Base-by-base conservation (phyloP, 2,888 invertebrate species). In the Pterostichus madidus region DNA sequence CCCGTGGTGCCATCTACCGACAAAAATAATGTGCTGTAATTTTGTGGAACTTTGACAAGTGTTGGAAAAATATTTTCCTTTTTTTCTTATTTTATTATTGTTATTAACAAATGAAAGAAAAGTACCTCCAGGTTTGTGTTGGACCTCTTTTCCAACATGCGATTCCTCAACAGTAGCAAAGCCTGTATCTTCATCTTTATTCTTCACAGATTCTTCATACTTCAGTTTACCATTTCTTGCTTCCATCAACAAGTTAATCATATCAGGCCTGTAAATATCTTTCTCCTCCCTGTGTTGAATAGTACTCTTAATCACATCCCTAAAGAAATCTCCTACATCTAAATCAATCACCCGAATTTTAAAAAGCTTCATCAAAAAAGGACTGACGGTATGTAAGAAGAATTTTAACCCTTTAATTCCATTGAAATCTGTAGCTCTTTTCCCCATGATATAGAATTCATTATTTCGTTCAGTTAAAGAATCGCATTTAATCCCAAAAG, bases 241-340 rank as follows among this genome's bases (percentile, higher is more conserved):
- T 85, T 92, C 90, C 89, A 92, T 89, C 0, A 92, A 87, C 8
- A 92, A 85, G 56, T 92, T 90, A 31, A 92, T 91, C 91, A 92
- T 91, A 24, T 84, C 85, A 8, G 84, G 85, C 53, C 85, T 44
- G 24, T 83, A 13, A 52, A 84, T 77, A 15, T 49, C 53, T 11
- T 77, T 59, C 35, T 68, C 35, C 68, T 84, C 79, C 24, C 84
- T 59, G 4, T 11, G 13, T n/a, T 77, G 15, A 17, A 84, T 84
- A 11, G 68, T 83, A 8, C 61, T 71, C 24, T 35, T 24, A 7
- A 84, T 76, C 0, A 84, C 52, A 5, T 75, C 61, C 4, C 46
- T 32, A 46, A 84, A 83, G 35, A 77, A 84, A 8, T 73, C 15
- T 4, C 15, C 52, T 0, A 73, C 52, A 44, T 77, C 32, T 1